These are phyloP conservation scores for Aphis craccivora DNA, from an alignment of 1,140 invertebrate genomes.

Conservation along the genomic window DNA sequence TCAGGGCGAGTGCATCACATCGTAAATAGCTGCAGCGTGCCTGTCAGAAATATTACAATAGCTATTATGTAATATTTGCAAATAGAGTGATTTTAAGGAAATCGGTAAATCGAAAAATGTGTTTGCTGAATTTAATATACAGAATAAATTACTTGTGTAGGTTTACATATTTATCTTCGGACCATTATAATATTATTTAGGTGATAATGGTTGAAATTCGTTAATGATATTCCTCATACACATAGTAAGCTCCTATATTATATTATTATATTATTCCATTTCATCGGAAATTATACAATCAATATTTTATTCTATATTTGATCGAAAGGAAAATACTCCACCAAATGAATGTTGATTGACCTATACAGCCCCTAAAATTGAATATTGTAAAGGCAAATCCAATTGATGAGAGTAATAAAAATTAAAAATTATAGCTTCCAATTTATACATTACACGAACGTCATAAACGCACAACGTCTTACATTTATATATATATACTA, in stretches of 20 bases:
- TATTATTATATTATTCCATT: neutral
- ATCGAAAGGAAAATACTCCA: neutral
- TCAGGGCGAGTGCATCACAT: neutral
- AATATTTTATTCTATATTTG: neutral
- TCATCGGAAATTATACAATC: neutral
- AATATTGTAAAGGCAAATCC: too few species aligned
- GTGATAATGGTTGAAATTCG: neutral
- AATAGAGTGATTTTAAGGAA: neutral
- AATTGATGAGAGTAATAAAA: neutral
- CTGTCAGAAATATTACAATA: neutral
- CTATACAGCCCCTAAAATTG: neutral
- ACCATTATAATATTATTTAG: neutral
- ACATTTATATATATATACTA: neutral
- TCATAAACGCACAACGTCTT: neutral
- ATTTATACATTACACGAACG: neutral
- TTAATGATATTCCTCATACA: neutral
- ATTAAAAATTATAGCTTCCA: neutral
- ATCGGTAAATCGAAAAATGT: neutral
- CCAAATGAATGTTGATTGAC: neutral
- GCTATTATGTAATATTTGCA: neutral
- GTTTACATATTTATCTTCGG: neutral
- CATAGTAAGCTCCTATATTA: neutral
- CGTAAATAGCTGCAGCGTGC: neutral
- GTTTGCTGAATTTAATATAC: neutral
- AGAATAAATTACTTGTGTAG: neutral